Evolutionary conservation across 1,140 invertebrate species (phyloP).

Genomic region (Chymomyza costata): DNA sequence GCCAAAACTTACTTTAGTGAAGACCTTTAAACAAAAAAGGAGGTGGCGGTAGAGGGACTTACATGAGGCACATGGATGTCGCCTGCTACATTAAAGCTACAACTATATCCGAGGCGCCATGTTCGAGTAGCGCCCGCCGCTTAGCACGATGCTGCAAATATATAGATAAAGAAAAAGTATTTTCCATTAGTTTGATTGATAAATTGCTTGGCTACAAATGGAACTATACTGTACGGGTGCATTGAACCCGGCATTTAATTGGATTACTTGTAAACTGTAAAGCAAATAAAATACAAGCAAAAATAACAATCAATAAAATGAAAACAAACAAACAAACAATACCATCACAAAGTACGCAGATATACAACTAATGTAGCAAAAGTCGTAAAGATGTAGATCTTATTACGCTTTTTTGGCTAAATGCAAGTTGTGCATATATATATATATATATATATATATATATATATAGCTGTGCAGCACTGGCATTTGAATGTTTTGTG

Average conservation of each 20-base stretch:
- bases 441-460: background rate
- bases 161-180: conserved; percentile 7
- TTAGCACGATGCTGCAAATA: conserved; percentile 70
- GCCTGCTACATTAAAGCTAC: conserved; percentile 75
- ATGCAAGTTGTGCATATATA: background rate
- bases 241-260: conserved; percentile 37
- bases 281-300: conserved; percentile 47
- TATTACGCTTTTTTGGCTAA: too few species aligned
- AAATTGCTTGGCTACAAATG: background rate
- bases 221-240: background rate
- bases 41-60: too few species aligned
- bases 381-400: too few species aligned
- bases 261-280: conserved; percentile 37
- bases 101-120: conserved; percentile 76
- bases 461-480: background rate
- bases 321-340: conserved; percentile 9
- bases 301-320: conserved; percentile 22
- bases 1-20: background rate
- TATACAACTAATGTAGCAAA: background rate
- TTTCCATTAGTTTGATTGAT: background rate
- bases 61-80: conserved; percentile 76
- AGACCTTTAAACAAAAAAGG: too few species aligned
- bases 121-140: conserved; percentile 74
- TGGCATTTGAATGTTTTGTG: background rate
- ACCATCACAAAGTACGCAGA: background rate